These are phyloP conservation scores for Phrynocephalus versicolor DNA, from an alignment of 2,113 vertebrate genomes.

Conservation along the genomic window DNA sequence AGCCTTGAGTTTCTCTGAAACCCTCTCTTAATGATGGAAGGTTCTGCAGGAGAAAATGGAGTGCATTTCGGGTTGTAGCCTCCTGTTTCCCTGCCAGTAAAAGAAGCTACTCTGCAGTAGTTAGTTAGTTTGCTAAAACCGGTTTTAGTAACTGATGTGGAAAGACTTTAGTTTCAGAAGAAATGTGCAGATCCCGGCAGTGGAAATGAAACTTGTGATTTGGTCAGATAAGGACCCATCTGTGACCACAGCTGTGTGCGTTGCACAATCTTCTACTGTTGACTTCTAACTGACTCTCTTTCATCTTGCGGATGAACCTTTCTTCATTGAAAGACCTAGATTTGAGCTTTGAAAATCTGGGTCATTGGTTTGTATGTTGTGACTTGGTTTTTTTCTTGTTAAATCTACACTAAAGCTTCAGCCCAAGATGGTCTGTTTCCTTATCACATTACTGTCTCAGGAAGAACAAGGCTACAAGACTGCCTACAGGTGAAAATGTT, in stretches of 20 bases:
- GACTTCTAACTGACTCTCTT: conserved; percentile 57
- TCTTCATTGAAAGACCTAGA: conserved; percentile 32
- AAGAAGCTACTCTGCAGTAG: neutral
- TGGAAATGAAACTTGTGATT: conserved; percentile 77
- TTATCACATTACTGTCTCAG: neutral
- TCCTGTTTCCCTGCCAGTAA: neutral
- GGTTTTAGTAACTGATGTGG: neutral
- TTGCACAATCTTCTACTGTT: conserved; percentile 67
- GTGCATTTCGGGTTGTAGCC: neutral
- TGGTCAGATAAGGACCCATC: conserved; percentile 63
- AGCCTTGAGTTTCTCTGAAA: neutral
- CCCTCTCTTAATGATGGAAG: neutral
- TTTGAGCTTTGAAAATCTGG: neutral
- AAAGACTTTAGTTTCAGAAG: neutral
- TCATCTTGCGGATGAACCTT: neutral
- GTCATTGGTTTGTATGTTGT: conserved; percentile 8
- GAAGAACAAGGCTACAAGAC: neutral
- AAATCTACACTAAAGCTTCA: neutral
- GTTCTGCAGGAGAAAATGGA: neutral
- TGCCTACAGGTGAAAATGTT: neutral
- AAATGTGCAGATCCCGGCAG: conserved; percentile 37
- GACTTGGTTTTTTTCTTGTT: neutral
- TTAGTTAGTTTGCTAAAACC: neutral
- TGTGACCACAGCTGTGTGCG: conserved; percentile 53
- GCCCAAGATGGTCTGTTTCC: neutral